Evolutionary conservation across 2,797 vertebrate species (phyloP).

Genomic region (Poecilia velifera): DNA sequence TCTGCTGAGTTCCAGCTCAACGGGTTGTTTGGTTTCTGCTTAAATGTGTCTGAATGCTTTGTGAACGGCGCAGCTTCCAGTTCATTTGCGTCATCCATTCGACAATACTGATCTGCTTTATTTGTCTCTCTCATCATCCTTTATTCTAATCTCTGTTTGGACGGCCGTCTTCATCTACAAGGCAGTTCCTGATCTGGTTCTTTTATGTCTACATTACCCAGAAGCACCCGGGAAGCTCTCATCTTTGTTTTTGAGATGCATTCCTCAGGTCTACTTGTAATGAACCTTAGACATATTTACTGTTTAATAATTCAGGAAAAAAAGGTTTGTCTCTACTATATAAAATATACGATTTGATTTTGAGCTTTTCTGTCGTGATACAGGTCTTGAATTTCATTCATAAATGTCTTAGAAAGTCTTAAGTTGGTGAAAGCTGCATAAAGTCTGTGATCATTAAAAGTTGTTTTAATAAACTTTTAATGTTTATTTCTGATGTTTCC

Average conservation of each 20-base stretch:
- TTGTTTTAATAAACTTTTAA: neutral
- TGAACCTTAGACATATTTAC: neutral
- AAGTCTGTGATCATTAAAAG: no score
- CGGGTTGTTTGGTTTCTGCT: neutral
- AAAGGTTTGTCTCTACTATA: no score
- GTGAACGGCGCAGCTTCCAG: neutral
- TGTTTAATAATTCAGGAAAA: neutral
- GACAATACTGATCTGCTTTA: neutral
- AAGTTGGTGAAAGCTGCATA: no score
- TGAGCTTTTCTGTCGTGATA: no score
- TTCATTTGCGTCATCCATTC: neutral
- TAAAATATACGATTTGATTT: no score
- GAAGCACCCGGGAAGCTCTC: neutral
- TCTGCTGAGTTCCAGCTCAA: neutral
- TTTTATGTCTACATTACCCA: neutral
- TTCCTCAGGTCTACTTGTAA: neutral
- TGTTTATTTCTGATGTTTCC: neutral
- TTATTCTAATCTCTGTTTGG: neutral
- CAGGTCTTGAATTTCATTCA: no score
- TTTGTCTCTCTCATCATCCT: neutral
- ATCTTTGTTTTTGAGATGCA: neutral
- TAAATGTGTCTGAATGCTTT: neutral
- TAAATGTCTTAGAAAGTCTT: no score
- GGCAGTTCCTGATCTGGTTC: neutral
- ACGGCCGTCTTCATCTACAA: neutral